Evolutionary conservation across 2,888 invertebrate species (phyloP), one percentile per base, ranked within the genome.

Genomic region (Adineta ricciae): DNA sequence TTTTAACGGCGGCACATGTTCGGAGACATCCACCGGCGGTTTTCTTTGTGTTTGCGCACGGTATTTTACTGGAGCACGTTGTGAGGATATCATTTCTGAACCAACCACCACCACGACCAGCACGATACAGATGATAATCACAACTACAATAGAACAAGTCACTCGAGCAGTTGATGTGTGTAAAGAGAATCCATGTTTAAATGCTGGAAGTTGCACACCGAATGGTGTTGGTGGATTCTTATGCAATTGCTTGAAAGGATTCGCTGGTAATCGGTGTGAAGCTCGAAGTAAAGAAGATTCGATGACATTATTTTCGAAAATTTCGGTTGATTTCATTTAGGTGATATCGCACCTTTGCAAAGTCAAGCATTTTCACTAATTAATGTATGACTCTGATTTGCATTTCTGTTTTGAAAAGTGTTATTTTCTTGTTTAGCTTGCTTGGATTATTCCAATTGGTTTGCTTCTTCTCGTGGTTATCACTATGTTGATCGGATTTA

Each of bases 191-290:
- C 87, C 87, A 2, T 87, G 87, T 84, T 84, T 84, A 52, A 86
- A 87, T 83, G 86, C 83, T 50, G 87, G 86, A 64, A 83, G 84
- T 49, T 88, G 88, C 82, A 27, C 83, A 8, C 85, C 82, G 36
- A 83, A 83, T 14, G 78, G 86, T 16, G 83, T 86, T 32, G 56
- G 41, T 1, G 84, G 84, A 38, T 86, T 86, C 46, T 82, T 72
- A 19, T 87, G 87, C 73, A 38, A 54, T 11, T 87, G 87, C 78
- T 38, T 84, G 0, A 56, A 78, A 16, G 85, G 86, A 21, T 87
- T 86, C 83, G 84, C 83, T 49, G 87, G 87, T 49, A 72, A 72
- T 46, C 84, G 86, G 54, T 87, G 87, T 83, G 87, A 87, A 84
- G 84, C 54, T 78, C 38, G 38, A 24, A n/a, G 78, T 78, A 64